phyloP scores from a whole-genome alignment of 1,140 invertebrate species.

The Magallana gigas region DNA sequence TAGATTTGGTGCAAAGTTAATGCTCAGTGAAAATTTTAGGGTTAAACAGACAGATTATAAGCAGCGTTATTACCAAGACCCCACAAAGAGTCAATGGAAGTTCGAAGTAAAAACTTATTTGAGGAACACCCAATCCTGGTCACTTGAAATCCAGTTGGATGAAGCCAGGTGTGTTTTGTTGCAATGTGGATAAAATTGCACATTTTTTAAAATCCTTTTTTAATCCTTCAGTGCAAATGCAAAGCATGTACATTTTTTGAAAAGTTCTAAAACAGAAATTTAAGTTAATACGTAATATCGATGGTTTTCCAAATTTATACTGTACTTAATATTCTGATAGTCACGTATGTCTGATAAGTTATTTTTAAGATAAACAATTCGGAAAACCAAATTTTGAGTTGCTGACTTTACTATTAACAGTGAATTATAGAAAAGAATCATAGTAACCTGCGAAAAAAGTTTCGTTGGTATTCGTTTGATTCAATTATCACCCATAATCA shows the following conservation, averaged over 20 bases:
- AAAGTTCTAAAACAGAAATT: too few species aligned
- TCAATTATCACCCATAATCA: neutral
- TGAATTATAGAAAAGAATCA: too few species aligned
- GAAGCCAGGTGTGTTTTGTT: conserved; percentile 17
- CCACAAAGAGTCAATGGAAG: neutral
- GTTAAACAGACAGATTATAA: conserved; percentile 5
- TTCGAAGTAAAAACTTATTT: too few species aligned
- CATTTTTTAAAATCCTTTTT: neutral
- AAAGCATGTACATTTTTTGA: too few species aligned
- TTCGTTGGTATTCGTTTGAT: neutral
- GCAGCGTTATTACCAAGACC: neutral
- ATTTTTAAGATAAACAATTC: too few species aligned
- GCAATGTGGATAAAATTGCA: neutral
- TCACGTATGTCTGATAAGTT: too few species aligned
- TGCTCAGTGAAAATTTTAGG: conserved; percentile 11
- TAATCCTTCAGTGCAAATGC: too few species aligned
- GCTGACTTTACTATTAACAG: too few species aligned
- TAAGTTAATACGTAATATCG: too few species aligned
- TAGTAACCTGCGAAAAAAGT: neutral
- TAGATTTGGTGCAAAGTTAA: conserved; percentile 36
- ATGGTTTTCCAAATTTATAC: too few species aligned
- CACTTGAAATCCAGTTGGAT: conserved; percentile 22
- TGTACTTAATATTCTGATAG: too few species aligned
- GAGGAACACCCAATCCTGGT: neutral
- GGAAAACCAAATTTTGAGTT: too few species aligned